Conservation (phyloP, 2,797 vertebrate genomes). For the Spinus pinus region DNA sequence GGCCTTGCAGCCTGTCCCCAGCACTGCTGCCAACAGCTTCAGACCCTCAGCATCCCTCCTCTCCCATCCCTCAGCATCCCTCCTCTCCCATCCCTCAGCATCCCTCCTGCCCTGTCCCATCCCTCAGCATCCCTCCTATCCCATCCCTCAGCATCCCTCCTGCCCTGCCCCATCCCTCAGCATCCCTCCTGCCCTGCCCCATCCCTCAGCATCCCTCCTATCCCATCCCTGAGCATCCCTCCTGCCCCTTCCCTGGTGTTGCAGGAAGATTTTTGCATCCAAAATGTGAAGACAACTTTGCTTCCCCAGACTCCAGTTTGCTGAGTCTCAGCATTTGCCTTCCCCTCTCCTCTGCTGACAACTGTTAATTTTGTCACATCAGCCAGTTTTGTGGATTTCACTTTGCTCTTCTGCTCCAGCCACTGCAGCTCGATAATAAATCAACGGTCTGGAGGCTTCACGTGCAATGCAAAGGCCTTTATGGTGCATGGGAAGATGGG, state of each 20-base stretch:
- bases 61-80: too few species aligned
- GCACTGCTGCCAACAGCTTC: neutral
- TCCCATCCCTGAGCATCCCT: too few species aligned
- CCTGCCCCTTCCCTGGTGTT: neutral
- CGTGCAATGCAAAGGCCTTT: neutral
- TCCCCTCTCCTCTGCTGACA: conserved; percentile 6
- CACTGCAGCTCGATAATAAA: conserved; percentile 31
- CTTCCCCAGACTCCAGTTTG: neutral
- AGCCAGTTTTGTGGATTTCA: conserved; percentile 29
- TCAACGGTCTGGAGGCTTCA: conserved; percentile 4
- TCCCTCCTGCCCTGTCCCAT: too few species aligned
- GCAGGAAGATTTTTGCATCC: neutral
- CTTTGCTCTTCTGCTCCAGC: conserved; percentile 39
- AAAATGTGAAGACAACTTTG: neutral
- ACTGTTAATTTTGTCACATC: conserved; percentile 57
- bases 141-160: neutral
- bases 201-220: too few species aligned
- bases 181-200: too few species aligned
- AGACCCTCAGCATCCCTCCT: neutral
- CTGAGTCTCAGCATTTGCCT: neutral
- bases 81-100: too few species aligned
- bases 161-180: too few species aligned
- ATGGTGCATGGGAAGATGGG: neutral
- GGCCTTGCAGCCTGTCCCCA: neutral
- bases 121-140: too few species aligned